A percentile compares a stretch with the other conserved stretches of the same genome.
Evolutionary conservation across 2,888 invertebrate species (phyloP).

Genomic region (Octonoba sinensis): DNA sequence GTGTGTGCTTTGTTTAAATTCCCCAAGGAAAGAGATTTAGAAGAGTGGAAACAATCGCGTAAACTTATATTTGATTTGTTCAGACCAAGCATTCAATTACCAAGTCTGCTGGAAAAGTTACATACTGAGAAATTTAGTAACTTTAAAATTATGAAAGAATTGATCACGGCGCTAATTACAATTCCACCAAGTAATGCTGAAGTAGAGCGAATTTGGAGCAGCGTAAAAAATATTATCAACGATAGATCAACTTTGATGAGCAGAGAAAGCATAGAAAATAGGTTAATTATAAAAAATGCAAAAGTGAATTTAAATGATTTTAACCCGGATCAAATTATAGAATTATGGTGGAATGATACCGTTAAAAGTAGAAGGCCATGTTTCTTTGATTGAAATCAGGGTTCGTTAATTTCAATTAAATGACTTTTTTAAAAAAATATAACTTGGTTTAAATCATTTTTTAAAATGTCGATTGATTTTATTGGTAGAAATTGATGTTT

Average conservation of each 20-base stretch:
- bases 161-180: background rate
- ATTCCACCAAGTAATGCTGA: background rate
- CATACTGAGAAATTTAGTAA: no score
- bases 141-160: no score
- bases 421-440: no score
- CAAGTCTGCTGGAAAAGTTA: no score
- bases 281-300: background rate
- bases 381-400: background rate
- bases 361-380: conserved; percentile 3
- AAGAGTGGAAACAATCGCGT: conserved; percentile 11
- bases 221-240: background rate
- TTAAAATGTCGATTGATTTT: no score
- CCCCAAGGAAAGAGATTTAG: conserved; percentile 10
- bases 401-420: no score
- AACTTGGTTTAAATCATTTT: no score
- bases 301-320: background rate
- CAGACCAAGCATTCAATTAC: background rate
- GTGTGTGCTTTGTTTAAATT: background rate
- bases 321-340: background rate
- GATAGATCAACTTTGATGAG: conserved; percentile 1
- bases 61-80: background rate
- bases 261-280: background rate
- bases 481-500: no score
- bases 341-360: conserved; percentile 5
- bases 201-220: conserved; percentile 1